Percentiles rank a stretch among this genome's conserved stretches.
Conservation (phyloP, 2,797 vertebrate species). For the Eleutherodactylus coqui region DNA sequence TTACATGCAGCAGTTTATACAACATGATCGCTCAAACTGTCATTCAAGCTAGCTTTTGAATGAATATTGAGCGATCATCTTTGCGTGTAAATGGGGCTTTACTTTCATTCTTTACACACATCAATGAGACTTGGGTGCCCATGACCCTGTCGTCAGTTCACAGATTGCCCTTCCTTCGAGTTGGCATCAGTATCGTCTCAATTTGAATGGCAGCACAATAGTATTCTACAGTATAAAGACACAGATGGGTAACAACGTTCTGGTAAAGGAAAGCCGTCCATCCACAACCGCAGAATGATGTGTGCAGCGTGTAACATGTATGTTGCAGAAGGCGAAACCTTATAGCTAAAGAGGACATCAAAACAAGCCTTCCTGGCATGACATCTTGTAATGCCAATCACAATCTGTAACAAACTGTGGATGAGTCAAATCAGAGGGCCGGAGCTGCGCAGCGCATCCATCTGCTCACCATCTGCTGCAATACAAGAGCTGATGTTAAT, state of each 20-base stretch:
- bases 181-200: too few relatives aligned
- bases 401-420: constrained; percentile 48
- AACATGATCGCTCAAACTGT: too few relatives aligned
- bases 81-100: too few relatives aligned
- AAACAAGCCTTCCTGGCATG: constrained; percentile 16
- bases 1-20: too few relatives aligned
- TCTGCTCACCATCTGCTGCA: constrained; percentile 50
- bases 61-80: too few relatives aligned
- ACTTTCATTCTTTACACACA: too few relatives aligned
- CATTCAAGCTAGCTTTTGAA: too few relatives aligned
- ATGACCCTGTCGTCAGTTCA: too few relatives aligned
- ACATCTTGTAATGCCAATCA: constrained; percentile 25
- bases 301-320: background rate
- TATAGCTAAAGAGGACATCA: background rate
- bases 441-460: constrained; percentile 42
- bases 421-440: constrained; percentile 46
- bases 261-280: background rate
- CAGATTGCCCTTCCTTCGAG: too few relatives aligned
- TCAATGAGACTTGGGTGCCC: too few relatives aligned
- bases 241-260: background rate
- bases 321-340: background rate
- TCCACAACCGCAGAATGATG: too few relatives aligned
- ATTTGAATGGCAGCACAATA: background rate
- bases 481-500: constrained; percentile 55
- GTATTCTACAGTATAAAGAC: background rate